Evolutionary conservation across 2,113 vertebrate genomes (phyloP).

Genomic region (Perca fluviatilis): DNA sequence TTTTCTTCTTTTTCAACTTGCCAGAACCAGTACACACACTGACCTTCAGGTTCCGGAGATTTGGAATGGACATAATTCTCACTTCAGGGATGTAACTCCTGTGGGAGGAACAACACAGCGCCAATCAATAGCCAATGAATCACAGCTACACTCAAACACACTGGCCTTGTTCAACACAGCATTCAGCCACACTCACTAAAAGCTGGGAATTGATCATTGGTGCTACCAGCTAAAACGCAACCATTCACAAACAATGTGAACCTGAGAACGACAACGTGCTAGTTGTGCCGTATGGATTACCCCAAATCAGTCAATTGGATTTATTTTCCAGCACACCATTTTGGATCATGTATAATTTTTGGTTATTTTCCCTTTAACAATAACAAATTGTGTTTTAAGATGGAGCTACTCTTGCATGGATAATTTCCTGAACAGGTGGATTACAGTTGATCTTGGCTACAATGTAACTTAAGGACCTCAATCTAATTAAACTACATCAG

Average conservation of each 20-base stretch:
- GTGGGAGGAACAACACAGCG: conserved; percentile 33
- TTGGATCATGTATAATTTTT: background rate
- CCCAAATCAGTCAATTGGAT: background rate
- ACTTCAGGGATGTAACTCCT: conserved; percentile 99
- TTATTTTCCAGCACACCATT: background rate
- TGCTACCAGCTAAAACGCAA: background rate
- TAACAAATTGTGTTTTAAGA: background rate
- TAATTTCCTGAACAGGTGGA: conserved; percentile 5
- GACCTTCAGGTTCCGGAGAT: conserved; percentile 96
- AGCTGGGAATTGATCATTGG: background rate
- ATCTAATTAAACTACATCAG: conserved; percentile 29
- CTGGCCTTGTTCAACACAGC: background rate
- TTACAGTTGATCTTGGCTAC: background rate
- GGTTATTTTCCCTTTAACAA: background rate
- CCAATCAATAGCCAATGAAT: conserved; percentile 10
- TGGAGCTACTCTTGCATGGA: conserved; percentile 1
- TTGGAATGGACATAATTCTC: conserved; percentile 99
- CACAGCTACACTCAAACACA: conserved; percentile 8
- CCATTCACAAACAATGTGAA: background rate
- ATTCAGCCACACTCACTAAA: background rate
- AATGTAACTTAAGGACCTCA: background rate
- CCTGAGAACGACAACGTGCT: background rate
- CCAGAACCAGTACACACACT: conserved; percentile 63
- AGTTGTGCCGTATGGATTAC: background rate
- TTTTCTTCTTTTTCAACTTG: too few relatives aligned